Evolutionary conservation across 2,797 vertebrate genomes (phyloP).

Genomic region (Hippopotamyrus pictus): DNA sequence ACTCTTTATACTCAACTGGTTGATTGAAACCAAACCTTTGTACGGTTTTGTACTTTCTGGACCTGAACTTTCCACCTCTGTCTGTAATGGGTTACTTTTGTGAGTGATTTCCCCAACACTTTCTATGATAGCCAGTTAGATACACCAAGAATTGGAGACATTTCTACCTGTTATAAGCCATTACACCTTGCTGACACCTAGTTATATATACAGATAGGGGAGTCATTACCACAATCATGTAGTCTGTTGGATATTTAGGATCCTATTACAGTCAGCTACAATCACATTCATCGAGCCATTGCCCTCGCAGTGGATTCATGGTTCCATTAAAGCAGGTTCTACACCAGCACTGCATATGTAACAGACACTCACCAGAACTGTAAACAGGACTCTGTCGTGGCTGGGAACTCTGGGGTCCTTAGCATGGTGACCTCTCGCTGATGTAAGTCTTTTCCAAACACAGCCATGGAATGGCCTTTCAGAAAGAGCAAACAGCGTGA

Average conservation of each 20-base stretch:
- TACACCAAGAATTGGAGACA: not conserved
- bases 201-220: not conserved
- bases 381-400: conserved; percentile 48
- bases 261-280: not conserved
- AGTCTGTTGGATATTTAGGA: not conserved
- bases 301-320: not conserved
- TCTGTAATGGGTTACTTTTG: not conserved
- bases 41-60: not conserved
- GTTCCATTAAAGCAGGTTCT: not conserved
- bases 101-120: not conserved
- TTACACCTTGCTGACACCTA: not conserved
- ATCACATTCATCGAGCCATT: not conserved
- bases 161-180: not conserved
- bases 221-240: not conserved
- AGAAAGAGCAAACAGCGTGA: conserved; percentile 10
- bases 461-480: conserved; percentile 57
- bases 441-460: conserved; percentile 28
- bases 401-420: conserved; percentile 42
- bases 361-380: conserved; percentile 58
- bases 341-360: not conserved
- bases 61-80: not conserved
- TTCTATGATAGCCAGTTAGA: not conserved
- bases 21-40: not conserved
- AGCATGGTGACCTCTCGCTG: conserved; percentile 45
- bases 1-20: not conserved